A percentile compares a stretch with the other conserved stretches of the same genome.
phyloP scores from a whole-genome alignment of 2,888 invertebrate genomes.

The Coelogynopora nodosa region DNA sequence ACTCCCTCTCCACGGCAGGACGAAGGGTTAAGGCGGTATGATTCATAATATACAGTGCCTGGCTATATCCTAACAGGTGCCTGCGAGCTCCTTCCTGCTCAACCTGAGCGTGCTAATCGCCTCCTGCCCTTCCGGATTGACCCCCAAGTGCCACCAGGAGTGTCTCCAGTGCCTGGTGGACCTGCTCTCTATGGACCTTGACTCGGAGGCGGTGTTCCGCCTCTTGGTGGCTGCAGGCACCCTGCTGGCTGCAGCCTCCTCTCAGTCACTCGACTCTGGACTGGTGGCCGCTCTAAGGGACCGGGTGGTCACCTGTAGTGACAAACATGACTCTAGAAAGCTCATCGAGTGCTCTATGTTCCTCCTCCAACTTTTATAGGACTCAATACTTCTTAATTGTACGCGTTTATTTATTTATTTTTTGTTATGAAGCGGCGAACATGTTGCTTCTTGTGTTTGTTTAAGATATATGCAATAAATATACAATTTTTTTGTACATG shows the following conservation, averaged over 20 bases:
- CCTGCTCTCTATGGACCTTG: not conserved
- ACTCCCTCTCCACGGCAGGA: too few species aligned
- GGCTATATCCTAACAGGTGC: not conserved
- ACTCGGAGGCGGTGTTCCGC: not conserved
- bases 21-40: too few species aligned
- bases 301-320: not conserved
- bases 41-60: too few species aligned
- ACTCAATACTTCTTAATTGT: too few species aligned
- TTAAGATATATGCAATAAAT: too few species aligned
- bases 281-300: not conserved
- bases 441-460: too few species aligned
- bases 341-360: not conserved
- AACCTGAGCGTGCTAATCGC: not conserved
- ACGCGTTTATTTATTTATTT: too few species aligned
- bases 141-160: not conserved
- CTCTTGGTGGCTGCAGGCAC: not conserved
- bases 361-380: not conserved
- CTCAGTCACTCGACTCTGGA: not conserved
- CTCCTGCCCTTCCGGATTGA: not conserved
- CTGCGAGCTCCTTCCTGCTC: not conserved
- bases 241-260: not conserved
- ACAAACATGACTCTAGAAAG: not conserved
- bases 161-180: not conserved
- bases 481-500: too few species aligned
- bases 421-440: too few species aligned